Evolutionary conservation across 2,888 invertebrate species (phyloP).

Genomic region (Agrochola macilenta): DNA sequence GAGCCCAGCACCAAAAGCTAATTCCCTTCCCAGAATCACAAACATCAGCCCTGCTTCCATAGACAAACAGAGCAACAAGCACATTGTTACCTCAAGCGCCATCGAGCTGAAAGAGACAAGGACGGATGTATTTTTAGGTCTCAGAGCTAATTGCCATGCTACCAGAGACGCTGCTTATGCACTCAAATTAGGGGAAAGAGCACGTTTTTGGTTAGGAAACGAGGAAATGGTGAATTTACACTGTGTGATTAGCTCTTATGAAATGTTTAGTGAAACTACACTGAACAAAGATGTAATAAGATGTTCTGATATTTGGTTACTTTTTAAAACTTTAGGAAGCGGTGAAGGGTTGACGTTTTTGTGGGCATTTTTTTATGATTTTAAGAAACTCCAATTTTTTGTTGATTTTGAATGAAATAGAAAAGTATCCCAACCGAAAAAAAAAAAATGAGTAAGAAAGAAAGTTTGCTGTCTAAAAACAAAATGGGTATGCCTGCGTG

Average conservation of each 20-base stretch:
- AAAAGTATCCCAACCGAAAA: not conserved
- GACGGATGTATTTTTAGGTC: conserved; percentile 58
- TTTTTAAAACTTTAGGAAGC: too few species aligned
- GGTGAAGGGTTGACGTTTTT: too few species aligned
- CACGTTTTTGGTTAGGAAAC: conserved; percentile 25
- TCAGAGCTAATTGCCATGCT: conserved; percentile 56
- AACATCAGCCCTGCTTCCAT: not conserved
- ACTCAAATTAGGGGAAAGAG: conserved; percentile 34
- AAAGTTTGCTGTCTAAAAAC: too few species aligned
- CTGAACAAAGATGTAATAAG: too few species aligned
- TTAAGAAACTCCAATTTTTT: too few species aligned
- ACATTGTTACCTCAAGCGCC: conserved; percentile 58
- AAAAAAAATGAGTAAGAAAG: too few species aligned
- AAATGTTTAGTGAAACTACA: not conserved
- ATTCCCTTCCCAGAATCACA: not conserved
- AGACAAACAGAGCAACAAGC: conserved; percentile 11
- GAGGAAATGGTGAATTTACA: not conserved
- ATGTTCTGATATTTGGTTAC: too few species aligned
- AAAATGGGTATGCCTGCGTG: not conserved
- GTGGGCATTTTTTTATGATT: too few species aligned
- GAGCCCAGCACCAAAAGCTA: not conserved
- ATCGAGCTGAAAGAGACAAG: conserved; percentile 40
- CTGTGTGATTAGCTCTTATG: not conserved
- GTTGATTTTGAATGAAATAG: too few species aligned
- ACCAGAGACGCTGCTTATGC: conserved; percentile 43